Percentiles rank a stretch among this genome's conserved stretches.
phyloP scores from a whole-genome alignment of 2,113 vertebrate species.

The Pachypanchax playfairii region DNA sequence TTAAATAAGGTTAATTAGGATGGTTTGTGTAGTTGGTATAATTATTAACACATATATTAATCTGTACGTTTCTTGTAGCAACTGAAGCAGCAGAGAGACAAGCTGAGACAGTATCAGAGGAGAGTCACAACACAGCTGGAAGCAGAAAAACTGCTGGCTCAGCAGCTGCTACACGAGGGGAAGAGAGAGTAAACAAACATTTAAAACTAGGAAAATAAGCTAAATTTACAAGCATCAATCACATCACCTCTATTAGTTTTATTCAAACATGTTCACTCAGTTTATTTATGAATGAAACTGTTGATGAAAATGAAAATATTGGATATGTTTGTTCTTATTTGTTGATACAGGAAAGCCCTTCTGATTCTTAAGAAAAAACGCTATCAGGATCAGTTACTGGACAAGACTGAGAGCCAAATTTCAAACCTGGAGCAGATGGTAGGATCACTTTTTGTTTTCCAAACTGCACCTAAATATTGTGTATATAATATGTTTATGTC shows the following conservation, averaged over 20 bases:
- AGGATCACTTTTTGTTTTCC: slow-evolving; percentile 30
- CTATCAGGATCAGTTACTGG: slow-evolving; percentile 90
- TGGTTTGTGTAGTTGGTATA: too few species aligned
- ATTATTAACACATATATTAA: neutral
- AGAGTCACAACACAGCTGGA: slow-evolving; percentile 83
- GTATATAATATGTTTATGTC: too few species aligned
- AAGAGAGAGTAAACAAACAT: slow-evolving; percentile 85
- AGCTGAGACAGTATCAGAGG: slow-evolving; percentile 91
- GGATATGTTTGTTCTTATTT: neutral
- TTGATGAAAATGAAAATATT: too few species aligned
- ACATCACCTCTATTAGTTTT: neutral
- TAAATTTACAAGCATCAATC: rapidly evolving
- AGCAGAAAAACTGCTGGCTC: slow-evolving; percentile 84
- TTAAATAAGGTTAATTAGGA: neutral
- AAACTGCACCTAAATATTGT: too few species aligned
- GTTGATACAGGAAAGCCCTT: slow-evolving; percentile 83
- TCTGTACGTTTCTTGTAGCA: slow-evolving; percentile 78
- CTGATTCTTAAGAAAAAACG: slow-evolving; percentile 94
- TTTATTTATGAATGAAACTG: too few species aligned
- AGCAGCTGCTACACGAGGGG: slow-evolving; percentile 87
- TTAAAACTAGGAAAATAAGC: neutral
- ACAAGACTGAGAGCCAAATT: slow-evolving; percentile 91
- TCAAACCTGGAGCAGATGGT: slow-evolving; percentile 93
- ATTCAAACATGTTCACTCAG: too few species aligned
- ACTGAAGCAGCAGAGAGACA: slow-evolving; percentile 96